Conservation (phyloP, 2,113 vertebrate species). For the Circaetus gallicus region DNA sequence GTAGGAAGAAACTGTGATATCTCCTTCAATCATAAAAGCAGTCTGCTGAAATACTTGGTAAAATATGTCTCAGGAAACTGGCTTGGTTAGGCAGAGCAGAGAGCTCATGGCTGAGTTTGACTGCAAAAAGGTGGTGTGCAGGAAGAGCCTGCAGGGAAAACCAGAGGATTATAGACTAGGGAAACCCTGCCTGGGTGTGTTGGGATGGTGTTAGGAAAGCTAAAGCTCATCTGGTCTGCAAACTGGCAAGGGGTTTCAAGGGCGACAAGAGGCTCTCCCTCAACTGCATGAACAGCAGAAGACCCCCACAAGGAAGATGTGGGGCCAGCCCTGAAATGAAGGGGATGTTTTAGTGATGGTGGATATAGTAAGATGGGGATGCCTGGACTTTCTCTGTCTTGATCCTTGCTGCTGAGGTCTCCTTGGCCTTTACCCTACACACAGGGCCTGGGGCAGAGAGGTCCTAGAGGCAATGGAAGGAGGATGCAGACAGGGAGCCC, state of each 20-base stretch:
- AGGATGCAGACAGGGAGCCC: not conserved
- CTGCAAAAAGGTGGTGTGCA: not conserved
- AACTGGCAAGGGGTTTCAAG: not conserved
- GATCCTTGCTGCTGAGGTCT: not conserved
- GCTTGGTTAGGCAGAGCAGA: not conserved
- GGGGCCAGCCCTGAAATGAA: not conserved
- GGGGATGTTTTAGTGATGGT: not conserved
- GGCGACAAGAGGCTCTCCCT: not conserved
- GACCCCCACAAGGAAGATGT: not conserved
- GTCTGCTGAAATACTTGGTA: not conserved
- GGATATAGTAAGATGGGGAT: not conserved
- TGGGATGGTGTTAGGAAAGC: not conserved
- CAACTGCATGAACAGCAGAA: not conserved
- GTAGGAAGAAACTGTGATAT: accelerated
- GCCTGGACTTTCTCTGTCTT: not conserved
- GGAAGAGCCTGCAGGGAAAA: not conserved
- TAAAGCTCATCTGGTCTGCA: not conserved
- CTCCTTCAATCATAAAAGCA: not conserved
- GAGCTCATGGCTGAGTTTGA: not conserved
- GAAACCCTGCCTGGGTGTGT: not conserved
- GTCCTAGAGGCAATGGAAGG: not conserved
- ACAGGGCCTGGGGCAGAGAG: not conserved
- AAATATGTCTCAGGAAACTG: not conserved
- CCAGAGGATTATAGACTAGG: no score
- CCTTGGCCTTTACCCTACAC: not conserved